Evolutionary conservation across 2,888 invertebrate species (phyloP).

Genomic region (Sthenelais limicola): DNA sequence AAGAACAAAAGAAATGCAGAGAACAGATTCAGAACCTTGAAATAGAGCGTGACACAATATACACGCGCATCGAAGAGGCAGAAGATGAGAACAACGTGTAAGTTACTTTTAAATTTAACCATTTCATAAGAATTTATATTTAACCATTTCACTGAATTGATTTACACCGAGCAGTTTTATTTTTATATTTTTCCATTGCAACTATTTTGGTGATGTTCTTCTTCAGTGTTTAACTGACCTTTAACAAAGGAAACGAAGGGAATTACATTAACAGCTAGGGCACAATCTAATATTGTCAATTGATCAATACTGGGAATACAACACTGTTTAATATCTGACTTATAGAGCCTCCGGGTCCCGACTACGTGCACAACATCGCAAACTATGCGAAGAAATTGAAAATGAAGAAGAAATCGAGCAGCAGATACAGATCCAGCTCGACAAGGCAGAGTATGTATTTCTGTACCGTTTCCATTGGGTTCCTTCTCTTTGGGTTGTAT

Average conservation of each 20-base stretch:
- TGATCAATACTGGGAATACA: too few relatives aligned
- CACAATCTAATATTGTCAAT: too few relatives aligned
- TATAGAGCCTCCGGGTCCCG: conserved; percentile 63
- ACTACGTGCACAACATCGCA: conserved; percentile 62
- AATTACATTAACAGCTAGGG: too few relatives aligned
- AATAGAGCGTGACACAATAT: conserved; percentile 59
- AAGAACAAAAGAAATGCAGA: conserved; percentile 68
- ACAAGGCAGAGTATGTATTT: conserved; percentile 63
- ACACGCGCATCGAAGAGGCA: conserved; percentile 57
- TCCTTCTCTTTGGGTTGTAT: neutral
- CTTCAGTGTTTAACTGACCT: too few relatives aligned
- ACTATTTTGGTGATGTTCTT: too few relatives aligned
- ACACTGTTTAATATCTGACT: too few relatives aligned
- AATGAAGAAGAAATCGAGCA: conserved; percentile 59
- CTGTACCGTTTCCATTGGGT: neutral
- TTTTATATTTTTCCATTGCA: too few relatives aligned
- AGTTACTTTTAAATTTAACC: neutral
- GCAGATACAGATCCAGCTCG: conserved; percentile 41
- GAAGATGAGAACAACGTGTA: conserved; percentile 51
- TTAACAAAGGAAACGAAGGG: too few relatives aligned
- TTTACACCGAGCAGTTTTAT: too few relatives aligned
- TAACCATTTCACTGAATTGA: too few relatives aligned
- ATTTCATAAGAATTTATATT: too few relatives aligned
- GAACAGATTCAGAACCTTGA: conserved; percentile 63
- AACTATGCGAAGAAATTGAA: conserved; percentile 62